Evolutionary conservation across 2,113 vertebrate genomes (phyloP).

Genomic region (Dissostichus mawsoni): DNA sequence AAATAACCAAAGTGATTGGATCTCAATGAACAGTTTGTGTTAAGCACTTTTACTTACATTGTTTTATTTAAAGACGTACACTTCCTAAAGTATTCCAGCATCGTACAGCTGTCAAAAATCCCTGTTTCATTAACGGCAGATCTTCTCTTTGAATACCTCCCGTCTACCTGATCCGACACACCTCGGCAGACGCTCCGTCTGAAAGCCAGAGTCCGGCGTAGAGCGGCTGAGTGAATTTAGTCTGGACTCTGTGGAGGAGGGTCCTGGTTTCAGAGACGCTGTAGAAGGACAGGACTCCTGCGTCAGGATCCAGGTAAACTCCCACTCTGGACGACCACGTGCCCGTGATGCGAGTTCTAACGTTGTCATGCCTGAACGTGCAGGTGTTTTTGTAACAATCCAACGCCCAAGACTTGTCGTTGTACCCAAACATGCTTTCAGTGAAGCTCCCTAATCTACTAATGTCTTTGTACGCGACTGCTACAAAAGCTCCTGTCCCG

Average conservation of each 20-base stretch:
- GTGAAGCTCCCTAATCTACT: neutral
- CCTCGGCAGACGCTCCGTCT: neutral
- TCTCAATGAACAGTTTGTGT: neutral
- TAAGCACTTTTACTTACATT: neutral
- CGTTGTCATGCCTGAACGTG: neutral
- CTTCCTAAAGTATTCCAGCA: no score
- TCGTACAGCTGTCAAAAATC: no score
- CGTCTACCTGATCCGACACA: neutral
- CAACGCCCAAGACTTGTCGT: neutral
- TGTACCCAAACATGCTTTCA: neutral
- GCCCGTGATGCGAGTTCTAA: neutral
- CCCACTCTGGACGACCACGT: neutral
- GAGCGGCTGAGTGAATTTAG: slow-evolving; percentile 9
- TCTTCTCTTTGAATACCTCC: neutral
- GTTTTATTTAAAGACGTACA: neutral
- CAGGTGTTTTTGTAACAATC: neutral
- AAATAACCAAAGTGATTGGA: neutral
- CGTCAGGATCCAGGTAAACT: neutral
- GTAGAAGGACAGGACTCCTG: neutral
- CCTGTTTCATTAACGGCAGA: neutral
- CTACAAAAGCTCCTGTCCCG: neutral
- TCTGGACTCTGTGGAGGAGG: slow-evolving; percentile 11
- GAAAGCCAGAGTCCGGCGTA: slow-evolving; percentile 8
- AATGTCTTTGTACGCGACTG: neutral
- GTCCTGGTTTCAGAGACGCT: neutral